Conservation (phyloP, 2,888 invertebrate genomes). For the Campoplex nolae region DNA sequence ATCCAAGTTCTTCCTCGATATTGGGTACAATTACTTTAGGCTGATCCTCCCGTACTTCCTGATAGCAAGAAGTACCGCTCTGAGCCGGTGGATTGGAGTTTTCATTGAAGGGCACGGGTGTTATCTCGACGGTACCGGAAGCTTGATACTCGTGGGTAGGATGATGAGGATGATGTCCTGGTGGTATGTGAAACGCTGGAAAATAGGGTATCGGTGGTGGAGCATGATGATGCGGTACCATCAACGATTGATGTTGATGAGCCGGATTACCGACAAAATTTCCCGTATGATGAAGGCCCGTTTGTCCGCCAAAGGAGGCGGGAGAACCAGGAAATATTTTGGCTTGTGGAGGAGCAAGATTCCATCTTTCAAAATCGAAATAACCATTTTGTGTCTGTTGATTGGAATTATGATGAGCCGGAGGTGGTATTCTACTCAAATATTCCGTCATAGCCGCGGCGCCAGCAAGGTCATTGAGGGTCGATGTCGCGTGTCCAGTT, state of each 20-base stretch:
- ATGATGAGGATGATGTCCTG: constrained; percentile 86
- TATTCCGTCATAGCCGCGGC: constrained; percentile 85
- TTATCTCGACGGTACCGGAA: constrained; percentile 87
- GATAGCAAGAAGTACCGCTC: constrained; percentile 56
- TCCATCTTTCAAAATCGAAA: constrained; percentile 94
- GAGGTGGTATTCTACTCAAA: constrained; percentile 89
- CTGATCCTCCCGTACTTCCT: constrained; percentile 87
- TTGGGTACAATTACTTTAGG: constrained; percentile 95
- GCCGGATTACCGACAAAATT: constrained; percentile 84
- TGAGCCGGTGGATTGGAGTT: constrained; percentile 58
- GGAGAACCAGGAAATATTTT: constrained; percentile 89
- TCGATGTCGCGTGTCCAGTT: constrained; percentile 83
- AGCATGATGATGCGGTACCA: constrained; percentile 89
- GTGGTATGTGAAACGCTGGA: constrained; percentile 90
- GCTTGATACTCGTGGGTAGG: constrained; percentile 87
- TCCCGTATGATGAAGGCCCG: constrained; percentile 86
- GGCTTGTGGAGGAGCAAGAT: constrained; percentile 89
- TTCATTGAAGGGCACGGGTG: constrained; percentile 84
- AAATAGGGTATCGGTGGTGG: constrained; percentile 90
- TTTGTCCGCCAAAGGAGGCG: constrained; percentile 87
- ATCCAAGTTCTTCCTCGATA: constrained; percentile 95
- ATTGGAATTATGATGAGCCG: constrained; percentile 89
- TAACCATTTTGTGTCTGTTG: constrained; percentile 88
- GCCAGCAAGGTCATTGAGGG: constrained; percentile 86
- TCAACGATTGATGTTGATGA: constrained; percentile 88